Percentiles rank a stretch among this genome's conserved stretches.
Conservation (phyloP, 1,140 invertebrate species). For the Eriocheir sinensis region DNA sequence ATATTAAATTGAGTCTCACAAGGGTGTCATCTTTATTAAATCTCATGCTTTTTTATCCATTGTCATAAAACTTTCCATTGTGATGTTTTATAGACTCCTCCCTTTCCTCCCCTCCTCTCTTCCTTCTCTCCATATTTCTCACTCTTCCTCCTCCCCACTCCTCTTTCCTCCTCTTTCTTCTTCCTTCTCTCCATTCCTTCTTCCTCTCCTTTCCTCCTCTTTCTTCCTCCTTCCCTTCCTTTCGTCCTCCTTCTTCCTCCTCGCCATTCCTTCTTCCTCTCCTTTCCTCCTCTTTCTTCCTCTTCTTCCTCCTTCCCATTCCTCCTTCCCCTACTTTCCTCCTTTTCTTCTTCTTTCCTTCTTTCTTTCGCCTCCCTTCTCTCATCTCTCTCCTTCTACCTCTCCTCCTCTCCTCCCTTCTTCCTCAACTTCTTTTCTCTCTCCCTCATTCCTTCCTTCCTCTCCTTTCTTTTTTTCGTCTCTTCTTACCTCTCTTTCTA, state of each 20-base stretch:
- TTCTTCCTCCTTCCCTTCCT: conserved; percentile 7
- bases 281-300: background rate
- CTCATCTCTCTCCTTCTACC: no score
- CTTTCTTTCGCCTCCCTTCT: no score
- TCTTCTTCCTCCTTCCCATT: background rate
- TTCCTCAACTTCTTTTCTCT: background rate
- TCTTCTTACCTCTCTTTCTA: background rate
- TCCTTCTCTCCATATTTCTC: background rate
- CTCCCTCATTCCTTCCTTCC: background rate
- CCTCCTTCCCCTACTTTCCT: background rate
- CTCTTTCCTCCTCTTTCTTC: background rate
- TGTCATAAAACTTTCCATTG: no score
- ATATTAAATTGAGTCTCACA: no score
- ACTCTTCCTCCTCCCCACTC: background rate
- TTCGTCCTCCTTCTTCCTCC: background rate
- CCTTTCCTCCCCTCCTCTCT: no score
- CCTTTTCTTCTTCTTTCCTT: background rate
- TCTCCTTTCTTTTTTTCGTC: background rate
- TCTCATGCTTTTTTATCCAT: no score
- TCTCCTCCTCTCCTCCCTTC: background rate
- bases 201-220: background rate
- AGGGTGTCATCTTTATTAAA: no score
- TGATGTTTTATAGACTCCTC: no score
- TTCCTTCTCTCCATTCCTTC: background rate
- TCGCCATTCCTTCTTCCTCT: background rate